A percentile compares a stretch with the other conserved stretches of the same genome.
phyloP scores from a whole-genome alignment of 2,797 vertebrate species.

The Coreius guichenoti region DNA sequence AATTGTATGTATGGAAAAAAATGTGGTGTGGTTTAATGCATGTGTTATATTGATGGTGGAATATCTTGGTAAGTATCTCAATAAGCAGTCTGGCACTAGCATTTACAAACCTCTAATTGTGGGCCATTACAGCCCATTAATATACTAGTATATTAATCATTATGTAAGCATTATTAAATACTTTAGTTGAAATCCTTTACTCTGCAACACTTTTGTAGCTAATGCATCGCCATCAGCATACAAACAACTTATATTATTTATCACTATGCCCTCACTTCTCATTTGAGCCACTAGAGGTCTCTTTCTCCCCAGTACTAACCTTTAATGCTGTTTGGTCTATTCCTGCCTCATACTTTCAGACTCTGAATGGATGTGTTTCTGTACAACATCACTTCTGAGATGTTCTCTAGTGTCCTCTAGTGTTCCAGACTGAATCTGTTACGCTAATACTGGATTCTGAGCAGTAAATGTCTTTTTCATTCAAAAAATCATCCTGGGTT shows the following conservation, averaged over 20 bases:
- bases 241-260: background rate
- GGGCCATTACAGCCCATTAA: conserved; percentile 6
- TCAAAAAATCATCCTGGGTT: background rate
- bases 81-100: conserved; percentile 69
- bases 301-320: background rate
- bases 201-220: background rate
- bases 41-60: conserved; percentile 49
- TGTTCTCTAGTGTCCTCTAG: background rate
- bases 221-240: background rate
- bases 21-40: background rate
- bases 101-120: background rate
- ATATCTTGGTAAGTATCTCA: conserved; percentile 59
- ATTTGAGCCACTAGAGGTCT: conserved; percentile 12
- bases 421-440: background rate
- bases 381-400: background rate
- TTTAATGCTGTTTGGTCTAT: background rate
- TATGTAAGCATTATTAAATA: background rate
- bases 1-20: background rate
- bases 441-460: background rate
- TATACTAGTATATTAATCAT: too few relatives aligned
- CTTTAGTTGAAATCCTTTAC: background rate
- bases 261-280: background rate
- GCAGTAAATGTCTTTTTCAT: background rate
- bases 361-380: background rate
- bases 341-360: background rate